Percentiles rank a stretch among this genome's conserved stretches.
These are phyloP conservation scores for Fundulus diaphanus DNA, from an alignment of 2,797 vertebrate species.

Conservation along the genomic window DNA sequence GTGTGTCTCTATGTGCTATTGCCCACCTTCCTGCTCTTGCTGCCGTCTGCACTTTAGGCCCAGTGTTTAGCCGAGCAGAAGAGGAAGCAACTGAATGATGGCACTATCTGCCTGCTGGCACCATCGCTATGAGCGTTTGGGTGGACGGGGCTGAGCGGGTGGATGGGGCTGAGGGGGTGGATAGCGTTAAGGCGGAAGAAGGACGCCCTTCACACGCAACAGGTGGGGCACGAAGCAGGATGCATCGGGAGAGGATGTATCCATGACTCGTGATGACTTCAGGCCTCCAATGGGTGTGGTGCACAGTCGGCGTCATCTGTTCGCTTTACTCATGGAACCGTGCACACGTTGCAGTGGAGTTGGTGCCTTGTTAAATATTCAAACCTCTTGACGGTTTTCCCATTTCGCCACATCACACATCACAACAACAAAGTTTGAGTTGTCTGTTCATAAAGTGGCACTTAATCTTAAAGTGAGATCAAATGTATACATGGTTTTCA, in stretches of 20 bases:
- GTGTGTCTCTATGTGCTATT: slow-evolving; percentile 29
- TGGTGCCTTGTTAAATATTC: not conserved
- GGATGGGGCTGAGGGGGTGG: not conserved
- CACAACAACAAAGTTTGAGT: no score
- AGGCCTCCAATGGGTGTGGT: slow-evolving; percentile 1
- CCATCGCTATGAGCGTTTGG: slow-evolving; percentile 35
- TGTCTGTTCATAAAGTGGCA: no score
- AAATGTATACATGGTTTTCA: no score
- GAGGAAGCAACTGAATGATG: slow-evolving; percentile 77
- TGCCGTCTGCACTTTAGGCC: slow-evolving; percentile 68
- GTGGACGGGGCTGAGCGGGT: slow-evolving; percentile 2
- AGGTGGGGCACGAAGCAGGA: slow-evolving; percentile 68
- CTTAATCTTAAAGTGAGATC: no score
- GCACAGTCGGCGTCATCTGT: slow-evolving; percentile 11
- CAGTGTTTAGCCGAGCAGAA: slow-evolving; percentile 68
- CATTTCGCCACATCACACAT: not conserved
- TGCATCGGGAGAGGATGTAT: slow-evolving; percentile 52
- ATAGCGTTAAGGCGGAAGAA: slow-evolving; percentile 50
- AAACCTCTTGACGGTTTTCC: not conserved
- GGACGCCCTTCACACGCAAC: slow-evolving; percentile 70
- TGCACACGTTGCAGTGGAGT: slow-evolving; percentile 1
- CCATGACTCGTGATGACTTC: slow-evolving; percentile 47
- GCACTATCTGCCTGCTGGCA: slow-evolving; percentile 72
- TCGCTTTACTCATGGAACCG: not conserved
- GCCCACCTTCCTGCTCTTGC: slow-evolving; percentile 44